Percentiles rank a stretch among this genome's conserved stretches.
phyloP scores from a whole-genome alignment of 1,140 invertebrate species.

The Homarus americanus region DNA sequence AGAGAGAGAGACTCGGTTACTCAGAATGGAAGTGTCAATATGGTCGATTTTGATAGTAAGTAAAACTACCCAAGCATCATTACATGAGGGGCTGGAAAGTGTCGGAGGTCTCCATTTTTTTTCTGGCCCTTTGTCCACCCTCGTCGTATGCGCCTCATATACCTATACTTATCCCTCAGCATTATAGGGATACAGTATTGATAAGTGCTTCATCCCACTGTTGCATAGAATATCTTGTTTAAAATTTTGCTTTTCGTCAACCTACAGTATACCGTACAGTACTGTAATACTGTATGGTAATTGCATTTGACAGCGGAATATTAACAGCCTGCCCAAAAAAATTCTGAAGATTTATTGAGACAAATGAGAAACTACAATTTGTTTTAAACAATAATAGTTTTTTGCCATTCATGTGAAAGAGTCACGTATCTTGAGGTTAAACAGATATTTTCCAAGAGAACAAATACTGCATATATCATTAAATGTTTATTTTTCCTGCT shows the following conservation, averaged over 20 bases:
- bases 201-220: not conserved
- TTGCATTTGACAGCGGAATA: not conserved
- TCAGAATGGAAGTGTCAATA: too few relatives aligned
- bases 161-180: not conserved
- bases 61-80: too few relatives aligned
- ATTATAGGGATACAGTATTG: not conserved
- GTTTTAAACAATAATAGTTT: conserved; percentile 48
- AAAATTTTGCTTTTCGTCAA: not conserved
- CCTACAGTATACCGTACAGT: too few relatives aligned
- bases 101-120: too few relatives aligned
- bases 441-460: too few relatives aligned
- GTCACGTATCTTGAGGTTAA: not conserved
- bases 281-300: not conserved
- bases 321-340: conserved; percentile 3
- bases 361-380: conserved; percentile 58
- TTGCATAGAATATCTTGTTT: not conserved
- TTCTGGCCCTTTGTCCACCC: too few relatives aligned
- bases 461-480: not conserved
- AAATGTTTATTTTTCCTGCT: not conserved
- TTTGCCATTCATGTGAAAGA: not conserved
- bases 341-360: conserved; percentile 43
- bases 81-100: too few relatives aligned
- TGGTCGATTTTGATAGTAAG: too few relatives aligned
- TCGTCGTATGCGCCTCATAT: too few relatives aligned
- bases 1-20: too few relatives aligned